phyloP scores from a whole-genome alignment of 2,888 invertebrate species.

The Drosophila meridiana region DNA sequence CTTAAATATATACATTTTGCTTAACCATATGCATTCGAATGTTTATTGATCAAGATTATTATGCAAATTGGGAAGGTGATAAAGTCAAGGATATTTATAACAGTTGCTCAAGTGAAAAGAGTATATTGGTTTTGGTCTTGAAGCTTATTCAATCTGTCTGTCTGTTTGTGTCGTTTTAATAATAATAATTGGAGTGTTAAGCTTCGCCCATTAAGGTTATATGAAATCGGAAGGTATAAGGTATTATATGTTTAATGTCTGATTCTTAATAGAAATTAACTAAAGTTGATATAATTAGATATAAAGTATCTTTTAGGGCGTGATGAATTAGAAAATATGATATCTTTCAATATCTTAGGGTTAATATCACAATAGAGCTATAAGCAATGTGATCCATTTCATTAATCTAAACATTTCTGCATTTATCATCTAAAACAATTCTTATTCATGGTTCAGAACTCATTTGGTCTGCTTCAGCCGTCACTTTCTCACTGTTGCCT shows the following conservation, averaged over 20 bases:
- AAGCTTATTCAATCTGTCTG: background rate
- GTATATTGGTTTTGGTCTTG: background rate
- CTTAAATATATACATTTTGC: background rate
- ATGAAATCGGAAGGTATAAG: too few relatives aligned
- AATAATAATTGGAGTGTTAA: background rate
- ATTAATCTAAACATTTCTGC: background rate
- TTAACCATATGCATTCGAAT: background rate
- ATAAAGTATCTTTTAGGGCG: too few relatives aligned
- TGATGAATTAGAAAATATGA: too few relatives aligned
- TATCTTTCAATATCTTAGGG: too few relatives aligned
- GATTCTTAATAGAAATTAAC: too few relatives aligned
- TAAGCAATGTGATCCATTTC: background rate
- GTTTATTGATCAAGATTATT: conserved; percentile 3
- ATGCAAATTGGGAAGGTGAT: background rate
- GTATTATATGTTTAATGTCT: too few relatives aligned
- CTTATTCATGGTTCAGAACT: background rate
- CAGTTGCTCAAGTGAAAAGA: background rate
- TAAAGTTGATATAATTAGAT: too few relatives aligned
- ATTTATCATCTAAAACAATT: background rate
- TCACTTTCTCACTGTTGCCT: background rate
- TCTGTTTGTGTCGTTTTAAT: background rate
- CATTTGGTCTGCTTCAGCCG: background rate
- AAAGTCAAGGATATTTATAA: background rate
- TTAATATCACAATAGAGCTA: background rate
- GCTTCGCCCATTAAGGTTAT: background rate